Evolutionary conservation across 2,888 invertebrate species (phyloP), one percentile per base, ranked within the genome.

Genomic region (Sinopyrophorus schimmeli): DNA sequence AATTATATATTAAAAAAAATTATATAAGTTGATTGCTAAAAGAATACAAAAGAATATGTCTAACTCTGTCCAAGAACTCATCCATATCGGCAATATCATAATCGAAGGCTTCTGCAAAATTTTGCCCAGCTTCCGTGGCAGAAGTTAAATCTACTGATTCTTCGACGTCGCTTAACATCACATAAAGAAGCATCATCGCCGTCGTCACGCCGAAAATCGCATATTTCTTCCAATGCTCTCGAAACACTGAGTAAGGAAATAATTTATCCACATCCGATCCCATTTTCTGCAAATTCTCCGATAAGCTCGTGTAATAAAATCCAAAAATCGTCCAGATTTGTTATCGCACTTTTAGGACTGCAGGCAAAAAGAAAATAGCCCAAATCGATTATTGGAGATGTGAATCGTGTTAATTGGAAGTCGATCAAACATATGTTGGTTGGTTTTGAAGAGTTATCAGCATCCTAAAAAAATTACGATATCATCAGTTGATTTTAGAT

Each of bases 231-330:
- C 69, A 58, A 38, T 72, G 69, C 14, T 54, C 38, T 16, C 54
- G 17, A 12, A 70, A 54, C 9, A 34, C 53, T 6, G 57, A 53
- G 12, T 48, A 64, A 0, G 71, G 62, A 53, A 67, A 70, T 7
- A 69, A 12, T 15, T 47, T 53, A 1, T 62, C 51, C 0, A 66
- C 55, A 52, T 68, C 58, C 15, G 63, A 62, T 11, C 63, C 66
- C n/a, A 65, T 55, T 37, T 53, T 24, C 27, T 11, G 28, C 3
- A 71, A 48, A 43, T 50, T 42, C 1, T 51, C 53, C 1, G 62
- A 55, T 5, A 71, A 47, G 2, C 62, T 57, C n/a, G 60, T 44
- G 43, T 70, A 55, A 46, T 72, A 72, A 17, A 60, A 62, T 43
- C 7, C 70, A 23, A 7, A 69, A 43, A 11, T 60, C 42, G 9